Percentiles rank a stretch among this genome's conserved stretches.
phyloP scores from a whole-genome alignment of 2,888 invertebrate species.

The Torymus texanus region DNA sequence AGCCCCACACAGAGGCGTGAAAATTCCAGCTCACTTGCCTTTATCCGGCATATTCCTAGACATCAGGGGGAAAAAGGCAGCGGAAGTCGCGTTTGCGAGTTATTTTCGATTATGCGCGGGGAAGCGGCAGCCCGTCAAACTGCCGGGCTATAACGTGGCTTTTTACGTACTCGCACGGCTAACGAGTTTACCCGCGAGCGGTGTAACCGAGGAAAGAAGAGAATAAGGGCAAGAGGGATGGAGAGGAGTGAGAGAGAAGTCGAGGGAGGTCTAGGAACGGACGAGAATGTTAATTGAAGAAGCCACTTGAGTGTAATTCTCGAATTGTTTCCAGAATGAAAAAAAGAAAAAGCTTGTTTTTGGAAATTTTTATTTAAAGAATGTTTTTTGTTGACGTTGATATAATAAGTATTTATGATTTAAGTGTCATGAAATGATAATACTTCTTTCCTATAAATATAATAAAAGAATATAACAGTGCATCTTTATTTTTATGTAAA shows the following conservation, averaged over 20 bases:
- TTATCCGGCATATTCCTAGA: slow-evolving; percentile 7
- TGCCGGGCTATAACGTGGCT: slow-evolving; percentile 9
- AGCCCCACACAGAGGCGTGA: background rate
- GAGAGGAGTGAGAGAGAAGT: background rate
- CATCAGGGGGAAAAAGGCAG: slow-evolving; percentile 2
- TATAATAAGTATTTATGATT: too few relatives aligned
- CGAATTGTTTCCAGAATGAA: background rate
- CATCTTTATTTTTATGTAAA: too few relatives aligned
- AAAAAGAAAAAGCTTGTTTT: background rate
- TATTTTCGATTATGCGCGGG: slow-evolving; percentile 41
- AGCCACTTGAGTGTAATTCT: background rate
- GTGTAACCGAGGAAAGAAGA: background rate
- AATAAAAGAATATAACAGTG: too few relatives aligned
- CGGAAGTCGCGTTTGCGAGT: slow-evolving; percentile 34
- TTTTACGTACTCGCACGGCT: background rate
- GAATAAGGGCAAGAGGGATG: background rate
- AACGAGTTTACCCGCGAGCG: slow-evolving; percentile 27
- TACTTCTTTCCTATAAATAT: too few relatives aligned
- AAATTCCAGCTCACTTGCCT: slow-evolving; percentile 8
- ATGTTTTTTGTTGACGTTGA: background rate
- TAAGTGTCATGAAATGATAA: too few relatives aligned
- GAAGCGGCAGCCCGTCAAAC: slow-evolving; percentile 23
- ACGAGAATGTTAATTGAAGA: slow-evolving; percentile 11
- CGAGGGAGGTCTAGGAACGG: background rate
- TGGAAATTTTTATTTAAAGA: background rate